Evolutionary conservation across 2,113 vertebrate genomes (phyloP).

Genomic region (Scartelaos histophorus): DNA sequence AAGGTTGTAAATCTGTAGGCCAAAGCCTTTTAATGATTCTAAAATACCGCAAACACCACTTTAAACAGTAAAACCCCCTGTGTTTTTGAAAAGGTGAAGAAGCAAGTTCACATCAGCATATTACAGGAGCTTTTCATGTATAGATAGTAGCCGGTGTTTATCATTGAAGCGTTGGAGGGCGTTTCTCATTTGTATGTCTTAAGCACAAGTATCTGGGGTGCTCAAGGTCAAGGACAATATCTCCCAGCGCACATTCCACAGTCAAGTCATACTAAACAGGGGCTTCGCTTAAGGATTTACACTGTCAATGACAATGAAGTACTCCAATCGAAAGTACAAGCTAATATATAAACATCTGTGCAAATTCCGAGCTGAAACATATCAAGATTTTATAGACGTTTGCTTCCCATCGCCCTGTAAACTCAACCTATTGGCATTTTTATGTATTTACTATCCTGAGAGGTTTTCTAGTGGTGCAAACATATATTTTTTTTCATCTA

Average conservation of each 20-base stretch:
- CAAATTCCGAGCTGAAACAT: not conserved
- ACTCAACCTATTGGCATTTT: too few relatives aligned
- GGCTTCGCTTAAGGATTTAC: not conserved
- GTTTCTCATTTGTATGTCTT: conserved; percentile 5
- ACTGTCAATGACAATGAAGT: not conserved
- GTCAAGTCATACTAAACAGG: not conserved
- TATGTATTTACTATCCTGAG: too few relatives aligned
- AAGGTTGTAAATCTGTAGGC: too few relatives aligned
- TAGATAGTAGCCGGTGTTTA: not conserved
- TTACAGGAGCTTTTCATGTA: not conserved
- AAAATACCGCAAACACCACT: too few relatives aligned
- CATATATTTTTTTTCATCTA: too few relatives aligned
- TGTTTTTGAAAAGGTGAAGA: too few relatives aligned
- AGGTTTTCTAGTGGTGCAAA: too few relatives aligned
- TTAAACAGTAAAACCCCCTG: too few relatives aligned
- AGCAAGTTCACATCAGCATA: not conserved
- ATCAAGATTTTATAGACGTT: not conserved
- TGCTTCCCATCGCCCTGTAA: not conserved
- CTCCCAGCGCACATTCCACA: not conserved
- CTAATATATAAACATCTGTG: not conserved
- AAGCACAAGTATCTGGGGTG: not conserved
- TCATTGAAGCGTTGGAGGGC: not conserved
- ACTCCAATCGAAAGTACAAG: not conserved
- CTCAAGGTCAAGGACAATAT: not conserved
- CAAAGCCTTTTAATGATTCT: too few relatives aligned